phyloP scores from a whole-genome alignment of 2,888 invertebrate genomes.

The Homarus gammarus region DNA sequence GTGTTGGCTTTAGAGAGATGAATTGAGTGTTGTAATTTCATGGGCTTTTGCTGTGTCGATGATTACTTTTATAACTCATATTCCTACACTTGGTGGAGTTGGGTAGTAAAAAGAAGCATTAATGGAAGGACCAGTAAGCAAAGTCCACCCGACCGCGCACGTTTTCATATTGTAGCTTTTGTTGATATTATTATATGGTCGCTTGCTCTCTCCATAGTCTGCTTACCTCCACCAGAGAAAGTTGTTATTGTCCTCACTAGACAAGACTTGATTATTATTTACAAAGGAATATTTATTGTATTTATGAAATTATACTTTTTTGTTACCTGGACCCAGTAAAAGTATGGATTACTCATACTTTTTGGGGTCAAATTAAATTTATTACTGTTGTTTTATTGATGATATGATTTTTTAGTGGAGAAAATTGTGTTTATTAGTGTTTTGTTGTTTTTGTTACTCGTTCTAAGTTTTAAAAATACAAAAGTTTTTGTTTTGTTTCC shows the following conservation, averaged over 20 bases:
- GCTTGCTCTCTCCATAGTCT: not conserved
- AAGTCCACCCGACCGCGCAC: not conserved
- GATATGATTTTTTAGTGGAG: not conserved
- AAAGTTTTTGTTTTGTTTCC: too few species aligned
- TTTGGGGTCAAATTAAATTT: too few species aligned
- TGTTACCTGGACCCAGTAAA: not conserved
- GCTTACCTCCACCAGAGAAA: not conserved
- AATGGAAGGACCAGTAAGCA: not conserved
- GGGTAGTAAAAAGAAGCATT: too few species aligned
- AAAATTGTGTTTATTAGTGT: not conserved
- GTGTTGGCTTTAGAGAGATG: too few species aligned
- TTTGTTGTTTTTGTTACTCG: not conserved
- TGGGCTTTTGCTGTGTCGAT: too few species aligned
- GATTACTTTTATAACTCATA: too few species aligned
- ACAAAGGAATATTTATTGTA: not conserved
- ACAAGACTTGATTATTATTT: not conserved
- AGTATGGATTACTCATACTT: not conserved
- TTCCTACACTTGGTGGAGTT: too few species aligned
- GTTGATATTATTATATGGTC: not conserved
- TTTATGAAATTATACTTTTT: not conserved
- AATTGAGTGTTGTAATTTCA: too few species aligned
- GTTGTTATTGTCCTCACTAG: constrained; percentile 5
- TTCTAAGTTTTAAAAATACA: not conserved
- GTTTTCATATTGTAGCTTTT: not conserved
- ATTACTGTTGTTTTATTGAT: too few species aligned